Evolutionary conservation across 2,797 vertebrate genomes (phyloP).

Genomic region (Percopsis omiscomaycus): DNA sequence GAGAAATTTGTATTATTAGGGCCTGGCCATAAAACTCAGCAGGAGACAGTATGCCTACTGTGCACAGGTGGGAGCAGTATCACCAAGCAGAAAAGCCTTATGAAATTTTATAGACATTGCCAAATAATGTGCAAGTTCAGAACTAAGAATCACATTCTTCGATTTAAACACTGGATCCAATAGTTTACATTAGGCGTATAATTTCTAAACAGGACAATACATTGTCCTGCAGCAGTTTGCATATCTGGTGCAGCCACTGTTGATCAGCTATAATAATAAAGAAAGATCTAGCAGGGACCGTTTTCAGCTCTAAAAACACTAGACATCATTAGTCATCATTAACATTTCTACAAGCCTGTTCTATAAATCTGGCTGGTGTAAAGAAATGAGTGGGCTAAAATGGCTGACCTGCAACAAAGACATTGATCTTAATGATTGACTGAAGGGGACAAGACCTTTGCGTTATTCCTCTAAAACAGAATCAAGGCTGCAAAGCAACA

Average conservation of each 20-base stretch:
- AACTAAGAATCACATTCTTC: constrained; percentile 57
- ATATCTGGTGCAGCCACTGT: constrained; percentile 49
- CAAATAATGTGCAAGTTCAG: constrained; percentile 67
- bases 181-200: constrained; percentile 53
- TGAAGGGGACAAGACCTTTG: too few relatives aligned
- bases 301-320: too few relatives aligned
- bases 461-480: constrained; percentile 1
- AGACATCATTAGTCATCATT: too few relatives aligned
- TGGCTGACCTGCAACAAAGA: background rate
- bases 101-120: constrained; percentile 63
- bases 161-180: constrained; percentile 66
- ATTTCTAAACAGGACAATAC: constrained; percentile 39
- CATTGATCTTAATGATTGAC: background rate
- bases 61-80: constrained; percentile 8
- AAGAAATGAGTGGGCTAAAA: too few relatives aligned
- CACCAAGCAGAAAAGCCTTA: constrained; percentile 26
- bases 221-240: constrained; percentile 65
- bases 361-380: too few relatives aligned
- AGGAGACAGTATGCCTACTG: too few relatives aligned
- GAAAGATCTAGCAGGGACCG: constrained; percentile 25
- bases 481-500: constrained; percentile 18
- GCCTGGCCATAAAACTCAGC: background rate
- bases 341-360: too few relatives aligned
- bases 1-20: background rate
- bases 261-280: background rate